These are phyloP conservation scores for Cynocephalus volans DNA, from an alignment of 2,113 vertebrate genomes.

Conservation along the genomic window DNA sequence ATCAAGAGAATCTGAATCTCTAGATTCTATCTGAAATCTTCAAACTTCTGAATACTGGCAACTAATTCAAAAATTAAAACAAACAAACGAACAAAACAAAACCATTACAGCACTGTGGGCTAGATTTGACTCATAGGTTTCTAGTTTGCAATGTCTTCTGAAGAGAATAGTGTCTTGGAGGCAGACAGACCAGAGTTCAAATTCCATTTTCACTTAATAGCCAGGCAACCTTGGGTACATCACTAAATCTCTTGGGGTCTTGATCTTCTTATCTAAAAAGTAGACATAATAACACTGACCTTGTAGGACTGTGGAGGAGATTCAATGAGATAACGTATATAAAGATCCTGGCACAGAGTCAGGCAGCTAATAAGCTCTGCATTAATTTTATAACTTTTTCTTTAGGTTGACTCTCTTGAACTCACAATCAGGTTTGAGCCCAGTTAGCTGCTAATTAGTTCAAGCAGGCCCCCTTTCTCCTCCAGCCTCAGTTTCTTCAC, in stretches of 20 bases:
- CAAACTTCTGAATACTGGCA: background rate
- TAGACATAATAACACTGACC: background rate
- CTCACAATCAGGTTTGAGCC: background rate
- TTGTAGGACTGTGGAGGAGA: background rate
- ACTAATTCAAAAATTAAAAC: conserved; percentile 22
- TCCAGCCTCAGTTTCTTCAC: background rate
- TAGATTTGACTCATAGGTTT: background rate
- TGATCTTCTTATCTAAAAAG: background rate
- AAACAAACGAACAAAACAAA: background rate
- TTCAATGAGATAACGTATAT: background rate
- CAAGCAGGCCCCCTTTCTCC: background rate
- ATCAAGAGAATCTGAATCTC: background rate
- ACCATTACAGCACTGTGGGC: background rate
- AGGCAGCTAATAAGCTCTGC: background rate
- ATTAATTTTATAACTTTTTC: background rate
- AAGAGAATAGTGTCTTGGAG: background rate
- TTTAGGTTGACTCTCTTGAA: background rate
- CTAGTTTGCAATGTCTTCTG: background rate
- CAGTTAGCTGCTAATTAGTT: background rate
- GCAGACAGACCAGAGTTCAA: background rate
- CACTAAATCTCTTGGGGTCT: background rate
- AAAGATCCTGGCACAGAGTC: background rate
- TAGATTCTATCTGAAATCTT: background rate
- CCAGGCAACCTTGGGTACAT: background rate
- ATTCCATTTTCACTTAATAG: background rate